Evolutionary conservation across 2,888 invertebrate species (phyloP).

Genomic region (Leptura quadrifasciata): DNA sequence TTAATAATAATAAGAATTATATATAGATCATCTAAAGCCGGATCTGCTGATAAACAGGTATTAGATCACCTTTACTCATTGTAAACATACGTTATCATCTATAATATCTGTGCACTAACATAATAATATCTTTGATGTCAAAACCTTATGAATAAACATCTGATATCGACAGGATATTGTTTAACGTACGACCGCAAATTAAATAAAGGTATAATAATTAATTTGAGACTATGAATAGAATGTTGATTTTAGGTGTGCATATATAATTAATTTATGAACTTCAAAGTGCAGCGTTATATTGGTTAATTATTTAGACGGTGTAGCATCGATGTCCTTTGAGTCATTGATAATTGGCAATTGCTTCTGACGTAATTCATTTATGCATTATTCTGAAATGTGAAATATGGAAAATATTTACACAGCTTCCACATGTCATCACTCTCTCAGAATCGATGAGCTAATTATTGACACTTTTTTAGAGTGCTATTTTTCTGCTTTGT

Average conservation of each 20-base stretch:
- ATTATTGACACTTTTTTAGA: too few species aligned
- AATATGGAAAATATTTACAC: too few species aligned
- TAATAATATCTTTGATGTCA: not conserved
- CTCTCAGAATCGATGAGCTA: too few species aligned
- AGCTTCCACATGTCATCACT: too few species aligned
- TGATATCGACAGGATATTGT: conserved; percentile 1
- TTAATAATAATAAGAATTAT: too few species aligned
- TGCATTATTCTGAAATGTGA: too few species aligned
- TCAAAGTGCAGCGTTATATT: not conserved
- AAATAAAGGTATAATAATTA: not conserved
- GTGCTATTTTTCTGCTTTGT: too few species aligned
- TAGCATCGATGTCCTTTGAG: too few species aligned
- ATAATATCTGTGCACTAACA: not conserved
- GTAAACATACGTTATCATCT: not conserved
- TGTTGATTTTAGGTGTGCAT: not conserved
- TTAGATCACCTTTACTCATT: not conserved
- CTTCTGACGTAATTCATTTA: too few species aligned
- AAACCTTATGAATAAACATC: not conserved
- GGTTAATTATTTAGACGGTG: too few species aligned
- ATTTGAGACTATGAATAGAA: not conserved
- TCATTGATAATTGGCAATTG: too few species aligned
- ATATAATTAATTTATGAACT: not conserved
- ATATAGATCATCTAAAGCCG: not conserved
- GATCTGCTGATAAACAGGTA: not conserved
- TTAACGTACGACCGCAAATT: conserved; percentile 3